Conservation (phyloP, 2,888 invertebrate species). For the Drosophila robusta region DNA sequence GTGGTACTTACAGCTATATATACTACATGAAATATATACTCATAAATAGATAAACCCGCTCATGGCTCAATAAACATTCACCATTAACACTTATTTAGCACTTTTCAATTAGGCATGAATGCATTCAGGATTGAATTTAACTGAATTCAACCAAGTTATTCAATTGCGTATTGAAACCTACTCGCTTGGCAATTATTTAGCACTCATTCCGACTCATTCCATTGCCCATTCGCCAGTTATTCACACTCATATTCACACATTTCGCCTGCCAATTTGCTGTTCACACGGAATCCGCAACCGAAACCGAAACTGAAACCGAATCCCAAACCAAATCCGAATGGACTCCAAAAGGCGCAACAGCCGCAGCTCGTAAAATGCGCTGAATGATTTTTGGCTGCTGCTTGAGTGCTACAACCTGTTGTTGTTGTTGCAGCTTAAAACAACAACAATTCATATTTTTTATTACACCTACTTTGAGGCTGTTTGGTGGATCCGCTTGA, state of each 20-base stretch:
- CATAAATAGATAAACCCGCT: not conserved
- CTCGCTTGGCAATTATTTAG: not conserved
- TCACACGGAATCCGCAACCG: conserved; percentile 21
- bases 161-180: not conserved
- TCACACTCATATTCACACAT: conserved; percentile 23
- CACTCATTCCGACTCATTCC: conserved; percentile 10
- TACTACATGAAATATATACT: not conserved
- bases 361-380: conserved; percentile 58
- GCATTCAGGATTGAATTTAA: not conserved
- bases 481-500: conserved; percentile 21
- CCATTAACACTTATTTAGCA: not conserved
- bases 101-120: not conserved
- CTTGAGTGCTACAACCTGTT: conserved; percentile 37
- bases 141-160: not conserved
- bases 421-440: conserved; percentile 55
- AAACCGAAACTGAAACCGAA: conserved; percentile 9
- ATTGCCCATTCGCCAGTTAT: conserved; percentile 18
- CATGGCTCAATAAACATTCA: not conserved
- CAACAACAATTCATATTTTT: conserved; percentile 80
- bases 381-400: conserved; percentile 69
- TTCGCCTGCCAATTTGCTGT: conserved; percentile 19
- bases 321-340: conserved; percentile 13
- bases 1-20: too few species aligned
- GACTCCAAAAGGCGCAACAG: conserved; percentile 9
- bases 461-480: conserved; percentile 73